phyloP scores from a whole-genome alignment of 2,888 invertebrate species.

The Ophraella communa region DNA sequence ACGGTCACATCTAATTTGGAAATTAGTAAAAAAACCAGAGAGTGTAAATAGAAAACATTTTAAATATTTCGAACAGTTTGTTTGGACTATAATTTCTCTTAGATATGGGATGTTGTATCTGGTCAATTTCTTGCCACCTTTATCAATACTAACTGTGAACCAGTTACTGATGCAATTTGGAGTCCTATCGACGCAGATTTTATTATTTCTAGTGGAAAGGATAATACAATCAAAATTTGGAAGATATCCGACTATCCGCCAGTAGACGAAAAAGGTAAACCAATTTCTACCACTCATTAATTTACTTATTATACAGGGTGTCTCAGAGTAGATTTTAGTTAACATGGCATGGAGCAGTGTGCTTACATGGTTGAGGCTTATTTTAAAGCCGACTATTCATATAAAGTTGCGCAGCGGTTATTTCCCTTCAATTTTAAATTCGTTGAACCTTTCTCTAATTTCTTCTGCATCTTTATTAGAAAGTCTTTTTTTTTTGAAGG shows the following conservation, averaged over 20 bases:
- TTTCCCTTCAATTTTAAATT: no score
- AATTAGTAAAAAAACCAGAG: no score
- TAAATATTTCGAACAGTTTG: no score
- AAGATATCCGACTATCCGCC: constrained; percentile 61
- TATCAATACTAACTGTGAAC: constrained; percentile 63
- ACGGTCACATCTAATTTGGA: no score
- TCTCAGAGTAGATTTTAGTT: no score
- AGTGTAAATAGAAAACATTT: no score
- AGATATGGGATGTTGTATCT: constrained; percentile 71
- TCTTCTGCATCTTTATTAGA: neutral
- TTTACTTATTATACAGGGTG: no score
- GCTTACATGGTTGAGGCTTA: no score
- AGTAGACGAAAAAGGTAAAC: constrained; percentile 46
- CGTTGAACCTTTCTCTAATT: no score
- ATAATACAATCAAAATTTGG: constrained; percentile 74
- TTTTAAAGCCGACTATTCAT: no score
- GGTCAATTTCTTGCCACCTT: constrained; percentile 67
- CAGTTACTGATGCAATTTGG: constrained; percentile 69
- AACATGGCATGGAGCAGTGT: no score
- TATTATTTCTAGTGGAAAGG: constrained; percentile 72
- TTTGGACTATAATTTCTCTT: constrained; percentile 39
- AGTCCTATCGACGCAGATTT: constrained; percentile 67
- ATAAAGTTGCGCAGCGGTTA: no score
- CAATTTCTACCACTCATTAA: neutral
- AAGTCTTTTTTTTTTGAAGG: neutral